phyloP scores from a whole-genome alignment of 2,797 vertebrate genomes.

The Paedocypris micromegethes region DNA sequence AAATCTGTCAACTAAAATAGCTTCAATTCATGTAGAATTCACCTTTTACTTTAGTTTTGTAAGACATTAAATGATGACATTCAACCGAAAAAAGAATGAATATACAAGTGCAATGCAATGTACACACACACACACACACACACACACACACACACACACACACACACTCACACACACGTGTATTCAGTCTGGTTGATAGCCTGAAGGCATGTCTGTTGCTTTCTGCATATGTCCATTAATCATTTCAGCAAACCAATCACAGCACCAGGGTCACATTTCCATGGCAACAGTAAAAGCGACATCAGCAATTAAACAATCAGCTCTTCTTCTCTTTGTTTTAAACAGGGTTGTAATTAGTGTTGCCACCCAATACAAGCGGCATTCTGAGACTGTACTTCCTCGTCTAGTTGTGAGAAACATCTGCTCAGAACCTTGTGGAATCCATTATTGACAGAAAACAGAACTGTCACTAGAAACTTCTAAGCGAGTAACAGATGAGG shows the following conservation, averaged over 20 bases:
- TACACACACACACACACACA: too few species aligned
- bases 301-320: conserved; percentile 83
- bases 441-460: conserved; percentile 52
- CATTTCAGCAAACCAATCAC: conserved; percentile 48
- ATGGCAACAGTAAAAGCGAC: conserved; percentile 69
- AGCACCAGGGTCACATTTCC: conserved; percentile 65
- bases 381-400: conserved; percentile 49
- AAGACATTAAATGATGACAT: too few species aligned
- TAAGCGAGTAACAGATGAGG: conserved; percentile 42
- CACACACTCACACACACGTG: too few species aligned
- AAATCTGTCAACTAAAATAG: too few species aligned
- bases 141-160: too few species aligned
- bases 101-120: too few species aligned
- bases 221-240: conserved; percentile 59
- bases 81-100: too few species aligned
- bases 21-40: too few species aligned
- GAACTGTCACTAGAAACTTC: conserved; percentile 49
- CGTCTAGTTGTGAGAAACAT: conserved; percentile 51
- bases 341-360: conserved; percentile 74
- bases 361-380: conserved; percentile 66
- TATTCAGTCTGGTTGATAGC: conserved; percentile 19
- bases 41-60: too few species aligned
- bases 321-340: conserved; percentile 69
- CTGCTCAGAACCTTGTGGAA: conserved; percentile 54
- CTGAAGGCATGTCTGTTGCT: conserved; percentile 32